Evolutionary conservation across 2,888 invertebrate species (phyloP).

Genomic region (Linyphia triangularis): DNA sequence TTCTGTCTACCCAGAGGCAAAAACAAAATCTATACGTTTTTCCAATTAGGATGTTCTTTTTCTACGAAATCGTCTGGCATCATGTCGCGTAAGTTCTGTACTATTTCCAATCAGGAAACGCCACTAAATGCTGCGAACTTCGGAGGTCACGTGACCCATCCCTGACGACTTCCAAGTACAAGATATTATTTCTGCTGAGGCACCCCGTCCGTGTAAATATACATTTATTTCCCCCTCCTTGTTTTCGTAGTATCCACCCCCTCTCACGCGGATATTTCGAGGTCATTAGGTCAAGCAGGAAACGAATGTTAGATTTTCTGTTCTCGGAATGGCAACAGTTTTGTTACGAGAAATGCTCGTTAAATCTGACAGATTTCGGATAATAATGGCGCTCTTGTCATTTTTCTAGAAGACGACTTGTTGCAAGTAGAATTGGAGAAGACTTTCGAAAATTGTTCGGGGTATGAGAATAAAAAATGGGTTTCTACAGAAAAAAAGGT

Average conservation of each 20-base stretch:
- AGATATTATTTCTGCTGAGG: neutral
- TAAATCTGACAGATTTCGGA: slow-evolving; percentile 23
- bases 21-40: too few relatives aligned
- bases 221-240: neutral
- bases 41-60: too few relatives aligned
- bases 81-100: too few relatives aligned
- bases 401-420: too few relatives aligned
- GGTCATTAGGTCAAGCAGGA: slow-evolving; percentile 56
- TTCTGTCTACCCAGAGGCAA: too few relatives aligned
- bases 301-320: slow-evolving; percentile 28
- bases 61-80: too few relatives aligned
- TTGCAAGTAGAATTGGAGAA: too few relatives aligned
- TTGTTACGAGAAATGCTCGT: slow-evolving; percentile 24
- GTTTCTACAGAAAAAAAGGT: too few relatives aligned
- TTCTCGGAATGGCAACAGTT: slow-evolving; percentile 27
- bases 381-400: slow-evolving; percentile 9
- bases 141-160: neutral
- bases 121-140: neutral
- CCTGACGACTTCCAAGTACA: neutral
- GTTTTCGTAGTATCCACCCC: slow-evolving; percentile 14
- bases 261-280: neutral
- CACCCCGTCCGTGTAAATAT: too few relatives aligned
- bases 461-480: too few relatives aligned
- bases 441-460: too few relatives aligned
- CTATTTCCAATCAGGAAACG: too few relatives aligned